Evolutionary conservation across 2,797 vertebrate species (phyloP).

Genomic region (Gila robusta): DNA sequence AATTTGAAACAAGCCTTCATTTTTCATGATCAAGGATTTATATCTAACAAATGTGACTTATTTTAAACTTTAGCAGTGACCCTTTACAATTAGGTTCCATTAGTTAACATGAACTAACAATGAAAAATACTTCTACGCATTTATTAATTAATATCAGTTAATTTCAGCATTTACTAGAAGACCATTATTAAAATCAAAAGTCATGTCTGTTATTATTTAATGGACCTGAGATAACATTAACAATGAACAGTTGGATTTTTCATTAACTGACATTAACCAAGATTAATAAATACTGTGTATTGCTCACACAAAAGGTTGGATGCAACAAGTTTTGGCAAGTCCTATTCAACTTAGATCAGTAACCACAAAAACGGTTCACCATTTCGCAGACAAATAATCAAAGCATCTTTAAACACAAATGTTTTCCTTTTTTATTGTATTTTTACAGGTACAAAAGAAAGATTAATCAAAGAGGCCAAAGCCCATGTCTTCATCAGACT

Average conservation of each 20-base stretch:
- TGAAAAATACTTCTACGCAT: neutral
- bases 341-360: neutral
- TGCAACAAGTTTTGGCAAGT: neutral
- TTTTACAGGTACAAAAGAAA: constrained; percentile 69
- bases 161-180: neutral
- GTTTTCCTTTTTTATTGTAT: constrained; percentile 83
- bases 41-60: neutral
- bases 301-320: neutral
- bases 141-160: neutral
- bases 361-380: neutral
- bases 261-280: neutral
- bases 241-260: neutral
- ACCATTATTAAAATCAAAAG: neutral
- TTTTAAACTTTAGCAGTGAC: neutral
- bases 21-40: neutral
- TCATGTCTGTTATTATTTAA: neutral
- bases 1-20: neutral
- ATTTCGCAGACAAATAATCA: constrained; percentile 10
- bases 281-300: neutral
- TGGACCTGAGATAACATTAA: neutral
- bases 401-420: constrained; percentile 64
- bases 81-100: neutral
- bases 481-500: constrained; percentile 89
- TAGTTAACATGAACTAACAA: neutral
- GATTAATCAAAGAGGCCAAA: constrained; percentile 88